These are phyloP conservation scores for Polypedilum pembai DNA, from an alignment of 1,140 invertebrate species.

Conservation along the genomic window DNA sequence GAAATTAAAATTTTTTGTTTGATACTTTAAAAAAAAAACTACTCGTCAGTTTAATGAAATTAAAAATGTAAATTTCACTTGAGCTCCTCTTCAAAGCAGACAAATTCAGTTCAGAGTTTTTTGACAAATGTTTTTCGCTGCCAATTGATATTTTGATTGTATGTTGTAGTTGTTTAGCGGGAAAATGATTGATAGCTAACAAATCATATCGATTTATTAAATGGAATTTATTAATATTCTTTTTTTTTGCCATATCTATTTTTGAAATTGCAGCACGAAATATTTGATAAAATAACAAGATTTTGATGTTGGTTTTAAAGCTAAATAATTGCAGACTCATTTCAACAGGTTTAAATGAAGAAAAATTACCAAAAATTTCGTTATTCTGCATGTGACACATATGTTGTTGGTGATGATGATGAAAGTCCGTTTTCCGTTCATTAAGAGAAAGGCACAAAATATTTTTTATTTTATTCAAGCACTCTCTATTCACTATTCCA, in stretches of 20 bases:
- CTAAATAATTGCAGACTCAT: no score
- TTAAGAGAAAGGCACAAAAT: neutral
- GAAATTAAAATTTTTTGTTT: neutral
- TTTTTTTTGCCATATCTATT: no score
- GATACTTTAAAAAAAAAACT: neutral
- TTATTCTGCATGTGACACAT: neutral
- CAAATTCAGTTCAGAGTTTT: no score
- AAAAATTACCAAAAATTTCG: no score
- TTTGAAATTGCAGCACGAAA: no score
- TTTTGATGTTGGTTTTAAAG: no score
- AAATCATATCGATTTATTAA: conserved; percentile 8
- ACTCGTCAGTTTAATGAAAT: conserved; percentile 7
- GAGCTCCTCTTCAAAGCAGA: neutral
- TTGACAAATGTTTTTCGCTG: neutral
- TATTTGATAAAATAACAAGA: no score
- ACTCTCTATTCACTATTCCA: neutral
- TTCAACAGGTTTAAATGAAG: no score
- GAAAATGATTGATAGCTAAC: neutral
- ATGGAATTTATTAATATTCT: no score
- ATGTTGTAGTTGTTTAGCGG: neutral
- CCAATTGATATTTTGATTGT: neutral
- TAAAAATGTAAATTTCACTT: conserved; percentile 8
- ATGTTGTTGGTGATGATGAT: no score
- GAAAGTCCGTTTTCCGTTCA: neutral
- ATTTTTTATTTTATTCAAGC: neutral